Base-by-base conservation (phyloP, 1,140 invertebrate genomes). In the Diuraphis noxia region DNA sequence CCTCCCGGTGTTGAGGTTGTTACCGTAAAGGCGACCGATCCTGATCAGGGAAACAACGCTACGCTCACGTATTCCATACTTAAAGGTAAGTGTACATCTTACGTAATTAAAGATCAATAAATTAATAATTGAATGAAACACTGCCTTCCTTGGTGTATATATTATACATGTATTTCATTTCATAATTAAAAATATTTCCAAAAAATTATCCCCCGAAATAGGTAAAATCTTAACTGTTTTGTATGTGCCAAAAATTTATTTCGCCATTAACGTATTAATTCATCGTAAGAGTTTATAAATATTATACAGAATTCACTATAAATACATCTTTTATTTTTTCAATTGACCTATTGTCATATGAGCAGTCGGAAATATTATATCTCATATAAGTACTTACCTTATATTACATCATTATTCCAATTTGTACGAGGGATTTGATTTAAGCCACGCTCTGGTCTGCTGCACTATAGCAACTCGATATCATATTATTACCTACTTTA, bases 1-100 rank as follows among this genome's bases (percentile, higher is more conserved):
- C 96, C 97, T 46, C 95, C 96, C 21, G 97, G 97, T 25, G 96
- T 97, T 0, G 97, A 98, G 94, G 97, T 98, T 34, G 96, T 97
- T 8, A 95, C 96, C 93, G 96, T 99, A 2, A 95, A 96, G 93
- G 98, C 98, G 3, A 95, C 97, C 13, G 98, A 99, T 94, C 95
- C 95, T 92, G 98, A 99, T 94, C 95, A 96, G 86, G 98, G 98
- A 0, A 95, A 97, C 91, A 99, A 99, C 94, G 97, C 97, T 25
- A 95, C 97, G 49, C 95, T 99, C 41, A 96, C 96, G 4, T 99
- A 99, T 94, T 96, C 97, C 49, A 96, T 98, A 91, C 93, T 97
- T 40, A 97, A 96, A 95, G 96, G 96, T 95, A 93, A 93, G 92
- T 63, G 30, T 40, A n/a, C n/a, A 30, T 30, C 40, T 84, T n/a